These are phyloP conservation scores for Entomyzon cyanotis DNA, from an alignment of 2,113 vertebrate genomes.

Conservation along the genomic window DNA sequence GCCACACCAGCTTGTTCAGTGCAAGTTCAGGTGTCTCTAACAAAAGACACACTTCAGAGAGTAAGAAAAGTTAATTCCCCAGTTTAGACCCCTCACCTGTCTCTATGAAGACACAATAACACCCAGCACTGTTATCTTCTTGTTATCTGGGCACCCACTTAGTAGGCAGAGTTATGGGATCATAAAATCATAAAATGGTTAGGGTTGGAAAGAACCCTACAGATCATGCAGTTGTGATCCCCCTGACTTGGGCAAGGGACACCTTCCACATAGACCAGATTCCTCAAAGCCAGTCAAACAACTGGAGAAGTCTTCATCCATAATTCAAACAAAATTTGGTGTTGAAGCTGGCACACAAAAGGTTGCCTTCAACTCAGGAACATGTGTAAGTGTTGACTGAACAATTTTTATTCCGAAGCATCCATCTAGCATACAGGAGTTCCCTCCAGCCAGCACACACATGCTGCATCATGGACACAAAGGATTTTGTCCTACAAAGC, in stretches of 20 bases:
- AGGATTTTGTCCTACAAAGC: background rate
- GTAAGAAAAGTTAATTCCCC: background rate
- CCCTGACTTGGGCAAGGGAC: background rate
- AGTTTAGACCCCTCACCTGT: background rate
- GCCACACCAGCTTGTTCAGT: background rate
- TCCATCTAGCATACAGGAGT: background rate
- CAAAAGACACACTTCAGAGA: background rate
- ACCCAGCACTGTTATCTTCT: background rate
- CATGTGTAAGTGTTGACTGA: fast-evolving
- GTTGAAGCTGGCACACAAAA: background rate
- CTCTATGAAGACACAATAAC: background rate
- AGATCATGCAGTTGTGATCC: too few species aligned
- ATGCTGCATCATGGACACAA: background rate
- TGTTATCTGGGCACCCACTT: background rate
- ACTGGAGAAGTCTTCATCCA: background rate
- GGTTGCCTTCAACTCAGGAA: background rate
- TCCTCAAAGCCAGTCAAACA: background rate
- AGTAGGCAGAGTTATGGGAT: background rate
- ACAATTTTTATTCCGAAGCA: background rate
- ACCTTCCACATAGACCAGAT: background rate
- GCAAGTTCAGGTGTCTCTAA: slow-evolving; percentile 8
- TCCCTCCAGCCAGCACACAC: background rate
- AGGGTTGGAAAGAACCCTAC: background rate
- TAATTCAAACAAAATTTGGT: background rate
- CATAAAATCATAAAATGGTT: background rate